These are phyloP conservation scores for Pomatostomus ruficeps DNA, from an alignment of 2,113 vertebrate species.

Conservation along the genomic window DNA sequence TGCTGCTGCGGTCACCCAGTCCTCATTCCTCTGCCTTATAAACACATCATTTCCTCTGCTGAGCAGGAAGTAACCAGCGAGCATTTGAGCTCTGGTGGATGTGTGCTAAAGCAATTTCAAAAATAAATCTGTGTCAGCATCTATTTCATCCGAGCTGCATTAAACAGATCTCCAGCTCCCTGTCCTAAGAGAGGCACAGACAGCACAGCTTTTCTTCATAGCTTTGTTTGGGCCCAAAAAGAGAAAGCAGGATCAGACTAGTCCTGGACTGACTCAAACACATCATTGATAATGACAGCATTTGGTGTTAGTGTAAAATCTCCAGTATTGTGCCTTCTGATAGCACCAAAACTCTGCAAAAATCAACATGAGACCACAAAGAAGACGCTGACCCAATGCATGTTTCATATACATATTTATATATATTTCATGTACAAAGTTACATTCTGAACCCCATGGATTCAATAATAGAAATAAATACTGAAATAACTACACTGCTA, in stretches of 20 bases:
- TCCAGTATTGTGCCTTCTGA: neutral
- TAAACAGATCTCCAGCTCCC: neutral
- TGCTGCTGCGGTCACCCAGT: neutral
- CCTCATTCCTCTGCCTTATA: neutral
- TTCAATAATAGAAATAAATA: constrained; percentile 98
- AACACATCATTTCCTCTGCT: neutral
- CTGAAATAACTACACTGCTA: constrained; percentile 89
- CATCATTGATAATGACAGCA: neutral
- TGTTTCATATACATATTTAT: constrained; percentile 91
- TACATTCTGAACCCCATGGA: constrained; percentile 96
- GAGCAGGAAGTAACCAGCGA: accelerated
- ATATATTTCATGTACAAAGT: constrained; percentile 95
- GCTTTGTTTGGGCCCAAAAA: neutral
- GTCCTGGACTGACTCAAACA: neutral
- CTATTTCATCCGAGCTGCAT: neutral
- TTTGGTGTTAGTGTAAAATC: neutral
- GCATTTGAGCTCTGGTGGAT: neutral
- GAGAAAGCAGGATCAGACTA: neutral
- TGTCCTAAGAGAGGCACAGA: no score
- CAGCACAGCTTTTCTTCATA: neutral
- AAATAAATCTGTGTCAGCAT: neutral
- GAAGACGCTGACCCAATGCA: constrained; percentile 65
- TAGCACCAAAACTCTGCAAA: neutral
- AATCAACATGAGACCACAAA: constrained; percentile 25
- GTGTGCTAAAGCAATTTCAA: neutral